A percentile compares a stretch with the other conserved stretches of the same genome.
These are phyloP conservation scores for Hapalemur alaotrensis DNA, from an alignment of 2,797 vertebrate genomes.

Conservation along the genomic window DNA sequence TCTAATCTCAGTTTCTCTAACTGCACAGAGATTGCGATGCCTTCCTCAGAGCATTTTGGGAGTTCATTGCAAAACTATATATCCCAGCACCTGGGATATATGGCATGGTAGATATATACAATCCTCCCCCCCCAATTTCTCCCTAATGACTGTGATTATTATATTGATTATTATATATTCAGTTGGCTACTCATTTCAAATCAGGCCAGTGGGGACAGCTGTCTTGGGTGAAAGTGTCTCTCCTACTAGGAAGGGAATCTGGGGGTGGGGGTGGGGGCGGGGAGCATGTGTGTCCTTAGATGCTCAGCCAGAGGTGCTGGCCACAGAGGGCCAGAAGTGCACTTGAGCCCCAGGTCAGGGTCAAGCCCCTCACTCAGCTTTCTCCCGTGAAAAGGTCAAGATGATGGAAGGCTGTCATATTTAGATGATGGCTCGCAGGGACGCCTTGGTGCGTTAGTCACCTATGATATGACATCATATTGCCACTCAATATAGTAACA, in stretches of 20 bases:
- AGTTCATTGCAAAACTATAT: not conserved
- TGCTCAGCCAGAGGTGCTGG: conserved; percentile 16
- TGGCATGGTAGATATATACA: not conserved
- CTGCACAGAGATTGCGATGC: not conserved
- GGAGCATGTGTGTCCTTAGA: not conserved
- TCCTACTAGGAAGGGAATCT: not conserved
- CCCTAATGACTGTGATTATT: not conserved
- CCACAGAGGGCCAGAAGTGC: conserved; percentile 58
- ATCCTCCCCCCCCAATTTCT: not conserved
- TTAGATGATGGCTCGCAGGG: conserved; percentile 86
- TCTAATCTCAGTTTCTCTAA: not conserved
- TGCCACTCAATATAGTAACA: conserved; percentile 85
- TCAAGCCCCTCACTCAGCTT: conserved; percentile 82
- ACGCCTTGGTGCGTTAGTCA: conserved; percentile 85
- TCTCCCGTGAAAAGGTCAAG: conserved; percentile 78
- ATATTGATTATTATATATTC: not conserved
- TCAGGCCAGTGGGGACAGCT: not conserved
- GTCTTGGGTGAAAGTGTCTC: not conserved
- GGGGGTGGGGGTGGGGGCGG: no score
- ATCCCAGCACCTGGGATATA: not conserved
- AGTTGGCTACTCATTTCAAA: not conserved
- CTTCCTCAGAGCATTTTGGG: not conserved
- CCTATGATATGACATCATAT: conserved; percentile 85
- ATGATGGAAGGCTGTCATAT: conserved; percentile 86
- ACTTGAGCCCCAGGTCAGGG: not conserved